Percentiles rank a stretch among this genome's conserved stretches.
Conservation (phyloP, 2,797 vertebrate genomes). For the Avahi laniger region DNA sequence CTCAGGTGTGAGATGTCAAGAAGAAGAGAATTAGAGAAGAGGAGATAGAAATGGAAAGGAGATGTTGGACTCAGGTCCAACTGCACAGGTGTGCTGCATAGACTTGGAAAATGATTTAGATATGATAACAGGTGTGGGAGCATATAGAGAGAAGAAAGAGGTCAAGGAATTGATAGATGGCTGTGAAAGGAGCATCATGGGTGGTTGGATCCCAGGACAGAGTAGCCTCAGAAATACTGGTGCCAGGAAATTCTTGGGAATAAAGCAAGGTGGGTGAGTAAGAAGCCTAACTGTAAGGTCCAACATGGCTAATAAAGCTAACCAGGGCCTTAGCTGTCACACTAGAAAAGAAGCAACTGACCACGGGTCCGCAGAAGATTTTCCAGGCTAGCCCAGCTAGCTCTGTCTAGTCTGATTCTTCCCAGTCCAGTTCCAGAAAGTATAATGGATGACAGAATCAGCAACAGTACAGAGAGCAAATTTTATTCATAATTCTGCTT, state of each 20-base stretch:
- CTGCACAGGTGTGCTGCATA: not conserved
- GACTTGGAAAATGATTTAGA: constrained; percentile 14
- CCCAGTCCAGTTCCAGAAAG: not conserved
- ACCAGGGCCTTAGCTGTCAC: constrained; percentile 7
- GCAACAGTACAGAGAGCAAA: not conserved
- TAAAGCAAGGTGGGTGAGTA: constrained; percentile 15
- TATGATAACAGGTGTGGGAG: not conserved
- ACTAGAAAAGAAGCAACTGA: constrained; percentile 23
- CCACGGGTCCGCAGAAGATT: not conserved
- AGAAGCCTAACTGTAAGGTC: not conserved
- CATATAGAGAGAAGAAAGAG: not conserved
- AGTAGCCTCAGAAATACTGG: not conserved
- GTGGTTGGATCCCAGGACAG: not conserved
- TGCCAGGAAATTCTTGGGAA: not conserved
- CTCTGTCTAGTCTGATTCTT: constrained; percentile 28
- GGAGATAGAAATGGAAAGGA: constrained; percentile 11
- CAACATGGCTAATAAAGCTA: not conserved
- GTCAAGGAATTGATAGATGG: not conserved
- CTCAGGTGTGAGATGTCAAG: not conserved
- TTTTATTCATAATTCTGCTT: constrained; percentile 27
- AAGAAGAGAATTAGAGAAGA: not conserved
- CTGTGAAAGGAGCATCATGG: constrained; percentile 2
- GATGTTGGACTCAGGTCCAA: not conserved
- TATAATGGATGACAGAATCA: not conserved
- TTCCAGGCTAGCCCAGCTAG: not conserved